Conservation (phyloP, 2,113 vertebrate species). For the Jaculus jaculus region DNA sequence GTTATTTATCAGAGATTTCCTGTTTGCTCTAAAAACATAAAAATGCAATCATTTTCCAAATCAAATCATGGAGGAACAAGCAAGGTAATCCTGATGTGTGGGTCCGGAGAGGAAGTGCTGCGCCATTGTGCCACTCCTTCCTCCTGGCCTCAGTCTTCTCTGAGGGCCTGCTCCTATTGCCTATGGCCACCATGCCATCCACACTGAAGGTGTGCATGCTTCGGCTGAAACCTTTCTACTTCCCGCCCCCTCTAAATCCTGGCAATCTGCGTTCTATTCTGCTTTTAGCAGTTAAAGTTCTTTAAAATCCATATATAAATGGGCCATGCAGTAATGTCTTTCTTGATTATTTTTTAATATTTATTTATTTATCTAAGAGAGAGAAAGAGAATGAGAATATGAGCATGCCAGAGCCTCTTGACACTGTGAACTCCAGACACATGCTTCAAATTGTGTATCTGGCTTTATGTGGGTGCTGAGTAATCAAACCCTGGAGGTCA, state of each 20-base stretch:
- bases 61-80: constrained; percentile 39
- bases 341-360: neutral
- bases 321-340: neutral
- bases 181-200: neutral
- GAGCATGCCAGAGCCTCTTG: too few relatives aligned
- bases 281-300: neutral
- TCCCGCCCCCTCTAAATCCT: neutral
- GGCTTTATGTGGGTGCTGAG: too few relatives aligned
- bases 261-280: neutral
- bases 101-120: neutral
- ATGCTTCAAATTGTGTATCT: too few relatives aligned
- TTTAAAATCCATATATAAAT: neutral
- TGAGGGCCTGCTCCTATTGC: neutral
- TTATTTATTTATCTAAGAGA: too few relatives aligned
- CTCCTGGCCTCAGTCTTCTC: neutral
- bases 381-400: too few relatives aligned
- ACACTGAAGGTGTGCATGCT: neutral
- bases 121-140: neutral
- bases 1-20: neutral
- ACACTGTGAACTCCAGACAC: too few relatives aligned
- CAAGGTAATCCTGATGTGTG: constrained; percentile 41
- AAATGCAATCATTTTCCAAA: constrained; percentile 35
- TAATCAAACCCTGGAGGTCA: too few relatives aligned
- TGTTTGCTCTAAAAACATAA: neutral
- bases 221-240: neutral